Conservation (phyloP, 2,888 invertebrate genomes). For the Dendrolimus houi region DNA sequence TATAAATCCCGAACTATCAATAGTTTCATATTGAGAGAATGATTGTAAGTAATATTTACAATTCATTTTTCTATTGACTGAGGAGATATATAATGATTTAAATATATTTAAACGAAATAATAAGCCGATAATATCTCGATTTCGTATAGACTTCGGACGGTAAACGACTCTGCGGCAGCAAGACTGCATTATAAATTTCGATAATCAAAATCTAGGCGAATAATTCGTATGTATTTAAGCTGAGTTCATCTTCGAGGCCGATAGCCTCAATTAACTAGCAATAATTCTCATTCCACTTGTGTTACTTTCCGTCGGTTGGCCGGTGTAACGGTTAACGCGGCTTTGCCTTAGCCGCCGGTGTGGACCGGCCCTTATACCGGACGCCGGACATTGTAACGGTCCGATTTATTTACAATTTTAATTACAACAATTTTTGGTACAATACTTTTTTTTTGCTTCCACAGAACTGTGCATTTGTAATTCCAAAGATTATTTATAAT, state of each 20-base stretch:
- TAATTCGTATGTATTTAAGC: not conserved
- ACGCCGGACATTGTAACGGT: constrained; percentile 19
- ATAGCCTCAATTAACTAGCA: constrained; percentile 52
- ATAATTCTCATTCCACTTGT: constrained; percentile 58
- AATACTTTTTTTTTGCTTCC: no score
- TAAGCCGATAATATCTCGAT: no score
- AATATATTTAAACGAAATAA: no score
- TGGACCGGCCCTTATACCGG: constrained; percentile 28
- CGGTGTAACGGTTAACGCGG: constrained; percentile 47
- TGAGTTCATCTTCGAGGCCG: constrained; percentile 8
- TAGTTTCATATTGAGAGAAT: no score
- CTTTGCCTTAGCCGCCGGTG: constrained; percentile 52
- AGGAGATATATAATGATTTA: no score
- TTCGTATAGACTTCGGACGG: no score
- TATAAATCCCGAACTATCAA: no score
- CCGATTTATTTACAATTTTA: constrained; percentile 12
- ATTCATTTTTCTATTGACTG: no score
- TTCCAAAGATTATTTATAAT: no score
- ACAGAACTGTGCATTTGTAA: no score
- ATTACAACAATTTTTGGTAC: not conserved
- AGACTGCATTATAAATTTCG: not conserved
- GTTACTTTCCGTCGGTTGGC: constrained; percentile 51
- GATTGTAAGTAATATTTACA: no score
- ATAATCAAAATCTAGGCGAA: not conserved
- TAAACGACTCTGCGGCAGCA: no score